A percentile compares a stretch with the other conserved stretches of the same genome.
phyloP scores from a whole-genome alignment of 2,797 vertebrate genomes.

The Sternotherus odoratus region DNA sequence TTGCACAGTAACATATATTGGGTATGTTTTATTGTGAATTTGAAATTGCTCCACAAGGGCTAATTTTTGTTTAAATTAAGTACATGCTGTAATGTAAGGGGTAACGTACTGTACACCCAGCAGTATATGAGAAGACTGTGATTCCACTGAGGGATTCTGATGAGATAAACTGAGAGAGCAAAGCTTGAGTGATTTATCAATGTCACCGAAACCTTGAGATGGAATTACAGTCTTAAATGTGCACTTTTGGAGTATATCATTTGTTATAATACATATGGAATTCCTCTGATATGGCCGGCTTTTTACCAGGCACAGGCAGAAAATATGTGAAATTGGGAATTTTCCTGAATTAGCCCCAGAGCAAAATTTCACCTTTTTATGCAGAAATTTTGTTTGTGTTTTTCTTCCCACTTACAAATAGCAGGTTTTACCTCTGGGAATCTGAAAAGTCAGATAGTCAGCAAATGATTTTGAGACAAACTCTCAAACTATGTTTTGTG shows the following conservation, averaged over 20 bases:
- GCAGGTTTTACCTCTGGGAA: conserved; percentile 51
- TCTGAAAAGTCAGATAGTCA: conserved; percentile 20
- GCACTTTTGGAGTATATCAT: conserved; percentile 52
- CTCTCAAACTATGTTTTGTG: not conserved
- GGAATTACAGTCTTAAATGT: conserved; percentile 63
- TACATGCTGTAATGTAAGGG: conserved; percentile 33
- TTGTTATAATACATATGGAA: conserved; percentile 49
- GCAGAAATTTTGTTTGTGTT: conserved; percentile 41
- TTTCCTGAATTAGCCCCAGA: conserved; percentile 44
- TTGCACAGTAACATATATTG: conserved; percentile 21
- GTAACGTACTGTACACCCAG: conserved; percentile 14
- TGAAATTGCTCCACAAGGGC: conserved; percentile 56
- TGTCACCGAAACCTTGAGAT: conserved; percentile 59
- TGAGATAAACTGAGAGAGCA: conserved; percentile 63
- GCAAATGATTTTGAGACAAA: conserved; percentile 25
- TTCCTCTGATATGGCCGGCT: conserved; percentile 1
- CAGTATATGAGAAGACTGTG: conserved; percentile 23
- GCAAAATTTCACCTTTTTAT: conserved; percentile 25
- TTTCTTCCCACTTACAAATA: conserved; percentile 23
- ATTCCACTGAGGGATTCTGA: conserved; percentile 52
- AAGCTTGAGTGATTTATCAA: conserved; percentile 71
- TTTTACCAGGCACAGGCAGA: not conserved
- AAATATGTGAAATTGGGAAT: conserved; percentile 46
- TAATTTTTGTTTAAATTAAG: conserved; percentile 72
- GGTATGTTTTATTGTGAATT: conserved; percentile 39